Evolutionary conservation across 2,888 invertebrate species (phyloP), one percentile per base, ranked within the genome.

Genomic region (Chydorus sphaericus): DNA sequence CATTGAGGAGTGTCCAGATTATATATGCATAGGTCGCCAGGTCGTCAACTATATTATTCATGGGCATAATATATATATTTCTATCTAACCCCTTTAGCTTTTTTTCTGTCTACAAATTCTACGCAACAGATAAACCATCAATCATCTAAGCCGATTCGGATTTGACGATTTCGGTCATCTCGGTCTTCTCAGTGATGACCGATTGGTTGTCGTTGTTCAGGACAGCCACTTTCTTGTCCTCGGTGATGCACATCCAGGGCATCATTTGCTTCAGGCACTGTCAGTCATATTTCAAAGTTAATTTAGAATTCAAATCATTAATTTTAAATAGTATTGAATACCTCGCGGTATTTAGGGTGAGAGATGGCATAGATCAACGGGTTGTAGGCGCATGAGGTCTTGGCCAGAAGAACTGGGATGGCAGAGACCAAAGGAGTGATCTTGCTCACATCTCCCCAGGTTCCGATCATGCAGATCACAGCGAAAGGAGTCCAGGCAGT

Each of bases 401-500:
- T 93, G 58, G 91, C 91, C 68, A 92, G 90, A 63, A 91, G 77
- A 33, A 91, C 87, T 54, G 87, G 86, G 85, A 88, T 87, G 70
- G 89, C 87, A 56, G 87, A 87, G 61, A 81, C 81, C 61, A 89
- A 73, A 16, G 89, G 89, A 61, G 77, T 83, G 63, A 89, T 80
- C 49, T 78, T 80, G 44, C 77, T 75, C 57, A 78, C 77, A 64
- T 84, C 81, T 16, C 64, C 64, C 66, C 88, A 86, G 56, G 88
- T 80, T 44, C 89, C 89, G 60, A 82, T 74, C 66, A 77, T 83
- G 70, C 89, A 88, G 66, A 89, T 84, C 55, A 88, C 79, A 61
- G 87, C 72, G 66, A 90, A 91, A 8, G 90, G 90, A 26, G 88
- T 87, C 92, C 92, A 93, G 50, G 90, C 89, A 77, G 88, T 79